These are phyloP conservation scores for Sinocyclocheilus rhinocerous DNA, from an alignment of 2,113 vertebrate genomes.

Conservation along the genomic window DNA sequence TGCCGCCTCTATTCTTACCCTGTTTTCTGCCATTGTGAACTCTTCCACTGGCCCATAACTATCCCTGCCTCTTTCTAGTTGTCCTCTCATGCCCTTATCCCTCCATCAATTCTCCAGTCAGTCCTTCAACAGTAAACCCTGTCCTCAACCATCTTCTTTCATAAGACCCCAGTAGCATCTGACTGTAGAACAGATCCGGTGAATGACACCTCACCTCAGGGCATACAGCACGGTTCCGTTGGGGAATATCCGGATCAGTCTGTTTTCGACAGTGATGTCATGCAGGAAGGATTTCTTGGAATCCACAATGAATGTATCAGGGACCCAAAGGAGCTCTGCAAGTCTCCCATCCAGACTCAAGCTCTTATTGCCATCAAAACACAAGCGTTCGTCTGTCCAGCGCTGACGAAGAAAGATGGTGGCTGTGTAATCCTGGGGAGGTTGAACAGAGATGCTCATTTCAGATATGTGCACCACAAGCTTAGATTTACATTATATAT, in stretches of 20 bases:
- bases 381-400: conserved; percentile 88
- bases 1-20: not conserved
- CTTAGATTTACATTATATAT: not conserved
- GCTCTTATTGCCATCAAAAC: conserved; percentile 89
- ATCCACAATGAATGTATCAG: conserved; percentile 90
- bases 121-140: not conserved
- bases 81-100: not conserved
- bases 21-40: not conserved
- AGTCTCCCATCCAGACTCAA: conserved; percentile 88
- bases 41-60: not conserved
- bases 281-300: conserved; percentile 92
- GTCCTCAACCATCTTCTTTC: conserved; percentile 20
- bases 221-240: conserved; percentile 91
- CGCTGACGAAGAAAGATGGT: conserved; percentile 90
- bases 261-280: conserved; percentile 91
- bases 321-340: conserved; percentile 90
- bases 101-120: not conserved
- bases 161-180: conserved; percentile 1
- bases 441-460: not conserved
- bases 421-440: conserved; percentile 84
- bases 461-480: not conserved
- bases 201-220: conserved; percentile 70
- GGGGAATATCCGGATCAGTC: conserved; percentile 89
- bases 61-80: not conserved
- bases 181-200: conserved; percentile 35